Conservation (phyloP, 2,113 vertebrate species). For the Apteryx mantelli region DNA sequence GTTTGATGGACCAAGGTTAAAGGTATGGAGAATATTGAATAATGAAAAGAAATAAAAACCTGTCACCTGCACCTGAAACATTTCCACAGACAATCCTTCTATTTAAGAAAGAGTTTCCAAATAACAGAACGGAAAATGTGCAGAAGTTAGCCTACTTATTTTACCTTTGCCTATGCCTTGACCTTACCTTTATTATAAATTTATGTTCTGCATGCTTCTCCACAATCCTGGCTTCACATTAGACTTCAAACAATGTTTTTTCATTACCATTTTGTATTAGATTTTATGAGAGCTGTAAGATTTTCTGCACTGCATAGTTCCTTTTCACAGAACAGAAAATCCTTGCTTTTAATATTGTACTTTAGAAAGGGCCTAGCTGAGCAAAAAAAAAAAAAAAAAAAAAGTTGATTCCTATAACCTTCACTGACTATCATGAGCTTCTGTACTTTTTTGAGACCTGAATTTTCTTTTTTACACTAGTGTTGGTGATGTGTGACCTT, state of each 20-base stretch:
- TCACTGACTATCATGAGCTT: not conserved
- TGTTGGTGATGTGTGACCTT: not conserved
- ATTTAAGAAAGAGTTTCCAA: not conserved
- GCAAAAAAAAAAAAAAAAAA: not conserved
- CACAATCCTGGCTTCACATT: not conserved
- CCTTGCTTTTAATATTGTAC: not conserved
- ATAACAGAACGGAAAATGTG: not conserved
- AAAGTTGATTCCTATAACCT: not conserved
- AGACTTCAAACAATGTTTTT: not conserved
- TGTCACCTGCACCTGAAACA: not conserved
- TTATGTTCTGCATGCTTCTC: not conserved
- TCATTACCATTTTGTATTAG: not conserved
- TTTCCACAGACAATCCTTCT: not conserved
- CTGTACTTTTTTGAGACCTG: not conserved
- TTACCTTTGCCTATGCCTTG: not conserved
- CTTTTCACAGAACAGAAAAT: not conserved
- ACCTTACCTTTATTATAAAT: not conserved
- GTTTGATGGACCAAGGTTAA: not conserved
- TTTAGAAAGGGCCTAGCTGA: not conserved
- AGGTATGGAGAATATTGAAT: not conserved
- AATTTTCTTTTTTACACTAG: not conserved
- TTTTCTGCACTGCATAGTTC: not conserved
- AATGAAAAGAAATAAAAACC: not conserved
- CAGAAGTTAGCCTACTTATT: not conserved
- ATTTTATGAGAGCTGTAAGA: not conserved